These are phyloP conservation scores for Steromphala cineraria DNA, from an alignment of 2,888 invertebrate species.

Conservation along the genomic window DNA sequence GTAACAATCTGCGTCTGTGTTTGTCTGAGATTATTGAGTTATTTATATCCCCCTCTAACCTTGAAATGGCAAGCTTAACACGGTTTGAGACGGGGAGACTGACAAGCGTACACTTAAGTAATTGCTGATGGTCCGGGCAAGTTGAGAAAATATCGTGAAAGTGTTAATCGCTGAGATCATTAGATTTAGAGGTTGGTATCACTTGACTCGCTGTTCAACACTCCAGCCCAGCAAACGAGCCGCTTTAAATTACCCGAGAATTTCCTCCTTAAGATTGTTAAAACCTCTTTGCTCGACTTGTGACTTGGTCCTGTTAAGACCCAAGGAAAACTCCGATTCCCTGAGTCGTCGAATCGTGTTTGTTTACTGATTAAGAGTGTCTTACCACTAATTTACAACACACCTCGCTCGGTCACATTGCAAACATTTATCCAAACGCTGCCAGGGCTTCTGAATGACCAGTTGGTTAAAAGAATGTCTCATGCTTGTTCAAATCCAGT, in stretches of 20 bases:
- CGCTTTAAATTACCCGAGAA: conserved; percentile 2
- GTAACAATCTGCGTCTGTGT: too few species aligned
- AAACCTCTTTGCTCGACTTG: conserved; percentile 12
- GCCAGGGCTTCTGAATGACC: conserved; percentile 18
- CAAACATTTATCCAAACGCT: conserved; percentile 20
- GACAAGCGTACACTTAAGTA: too few species aligned
- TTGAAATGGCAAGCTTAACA: too few species aligned
- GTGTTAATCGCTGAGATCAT: not conserved
- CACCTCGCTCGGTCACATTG: not conserved
- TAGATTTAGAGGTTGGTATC: not conserved
- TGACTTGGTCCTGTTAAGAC: conserved; percentile 12
- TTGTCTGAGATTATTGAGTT: too few species aligned
- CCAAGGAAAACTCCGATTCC: not conserved
- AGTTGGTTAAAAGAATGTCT: conserved; percentile 19
- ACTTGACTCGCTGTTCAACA: conserved; percentile 19
- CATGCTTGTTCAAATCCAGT: conserved; percentile 13
- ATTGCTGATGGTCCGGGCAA: too few species aligned
- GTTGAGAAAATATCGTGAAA: not conserved
- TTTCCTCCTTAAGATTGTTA: not conserved
- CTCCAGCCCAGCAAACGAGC: not conserved
- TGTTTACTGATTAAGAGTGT: not conserved
- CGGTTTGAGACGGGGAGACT: too few species aligned
- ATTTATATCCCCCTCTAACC: too few species aligned
- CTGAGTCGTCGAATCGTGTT: not conserved
- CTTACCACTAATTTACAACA: conserved; percentile 21